phyloP scores from a whole-genome alignment of 2,113 vertebrate species.

The Tursiops truncatus region DNA sequence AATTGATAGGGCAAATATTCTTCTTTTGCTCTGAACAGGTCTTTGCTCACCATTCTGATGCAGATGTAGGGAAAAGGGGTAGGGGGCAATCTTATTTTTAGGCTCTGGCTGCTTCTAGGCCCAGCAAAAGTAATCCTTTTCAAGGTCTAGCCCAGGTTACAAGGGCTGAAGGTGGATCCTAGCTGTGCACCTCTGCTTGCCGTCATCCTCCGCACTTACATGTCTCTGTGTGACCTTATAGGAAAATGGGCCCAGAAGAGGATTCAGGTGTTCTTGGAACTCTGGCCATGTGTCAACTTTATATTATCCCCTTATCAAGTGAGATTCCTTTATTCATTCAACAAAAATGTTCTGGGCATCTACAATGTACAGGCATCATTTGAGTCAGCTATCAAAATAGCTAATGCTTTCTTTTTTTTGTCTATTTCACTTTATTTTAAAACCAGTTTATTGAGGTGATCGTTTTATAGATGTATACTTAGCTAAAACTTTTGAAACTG shows the following conservation, averaged over 20 bases:
- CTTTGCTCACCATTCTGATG: background rate
- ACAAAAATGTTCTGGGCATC: background rate
- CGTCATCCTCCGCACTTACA: background rate
- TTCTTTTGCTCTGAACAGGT: background rate
- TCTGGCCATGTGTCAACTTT: background rate
- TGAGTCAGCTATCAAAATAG: slow-evolving; percentile 14
- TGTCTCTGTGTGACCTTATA: background rate
- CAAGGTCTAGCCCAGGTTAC: background rate
- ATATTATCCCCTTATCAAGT: background rate
- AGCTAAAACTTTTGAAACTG: slow-evolving; percentile 38
- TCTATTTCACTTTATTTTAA: background rate
- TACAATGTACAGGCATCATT: background rate
- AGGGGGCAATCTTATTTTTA: background rate
- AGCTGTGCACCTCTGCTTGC: background rate
- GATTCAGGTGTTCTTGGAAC: background rate
- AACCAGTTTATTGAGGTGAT: background rate
- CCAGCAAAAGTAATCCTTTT: slow-evolving; percentile 13
- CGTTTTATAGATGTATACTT: background rate
- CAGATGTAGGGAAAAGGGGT: background rate
- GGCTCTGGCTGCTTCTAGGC: background rate
- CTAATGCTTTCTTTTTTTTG: background rate
- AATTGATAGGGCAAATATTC: background rate
- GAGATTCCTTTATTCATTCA: background rate
- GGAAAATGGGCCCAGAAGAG: background rate
- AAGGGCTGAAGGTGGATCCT: background rate